phyloP scores from a whole-genome alignment of 2,888 invertebrate genomes.

The Chesias legatella region DNA sequence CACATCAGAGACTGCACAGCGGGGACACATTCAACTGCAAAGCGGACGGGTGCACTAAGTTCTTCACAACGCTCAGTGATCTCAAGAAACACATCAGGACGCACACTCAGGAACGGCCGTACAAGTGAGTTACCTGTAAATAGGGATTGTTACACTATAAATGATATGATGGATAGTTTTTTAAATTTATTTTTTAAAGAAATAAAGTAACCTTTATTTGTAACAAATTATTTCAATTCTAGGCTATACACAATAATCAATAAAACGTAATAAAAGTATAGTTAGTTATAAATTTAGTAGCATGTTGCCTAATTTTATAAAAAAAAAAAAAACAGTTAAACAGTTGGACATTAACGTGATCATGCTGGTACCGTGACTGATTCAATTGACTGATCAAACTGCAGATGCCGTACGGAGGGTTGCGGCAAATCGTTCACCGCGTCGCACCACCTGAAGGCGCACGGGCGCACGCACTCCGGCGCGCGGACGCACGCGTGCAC shows the following conservation, averaged over 20 bases:
- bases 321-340: no score
- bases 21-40: slow-evolving; percentile 97
- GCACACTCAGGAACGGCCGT: slow-evolving; percentile 94
- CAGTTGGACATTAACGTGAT: no score
- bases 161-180: no score
- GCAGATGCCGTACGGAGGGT: slow-evolving; percentile 88
- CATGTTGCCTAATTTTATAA: no score
- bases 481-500: slow-evolving; percentile 89
- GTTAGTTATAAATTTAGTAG: no score
- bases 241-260: no score
- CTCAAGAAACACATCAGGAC: slow-evolving; percentile 96
- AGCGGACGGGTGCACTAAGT: slow-evolving; percentile 90
- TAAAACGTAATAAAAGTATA: no score
- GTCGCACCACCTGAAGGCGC: slow-evolving; percentile 96
- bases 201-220: no score
- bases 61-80: slow-evolving; percentile 96
- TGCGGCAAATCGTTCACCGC: slow-evolving; percentile 97
- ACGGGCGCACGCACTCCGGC: slow-evolving; percentile 90
- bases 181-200: no score
- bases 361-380: no score
- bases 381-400: no score
- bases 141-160: not conserved
- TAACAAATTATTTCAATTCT: no score
- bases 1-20: slow-evolving; percentile 95
- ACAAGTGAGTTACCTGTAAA: slow-evolving; percentile 82